Percentiles rank a stretch among this genome's conserved stretches.
phyloP scores from a whole-genome alignment of 2,888 invertebrate genomes.

The Andrena praecox region DNA sequence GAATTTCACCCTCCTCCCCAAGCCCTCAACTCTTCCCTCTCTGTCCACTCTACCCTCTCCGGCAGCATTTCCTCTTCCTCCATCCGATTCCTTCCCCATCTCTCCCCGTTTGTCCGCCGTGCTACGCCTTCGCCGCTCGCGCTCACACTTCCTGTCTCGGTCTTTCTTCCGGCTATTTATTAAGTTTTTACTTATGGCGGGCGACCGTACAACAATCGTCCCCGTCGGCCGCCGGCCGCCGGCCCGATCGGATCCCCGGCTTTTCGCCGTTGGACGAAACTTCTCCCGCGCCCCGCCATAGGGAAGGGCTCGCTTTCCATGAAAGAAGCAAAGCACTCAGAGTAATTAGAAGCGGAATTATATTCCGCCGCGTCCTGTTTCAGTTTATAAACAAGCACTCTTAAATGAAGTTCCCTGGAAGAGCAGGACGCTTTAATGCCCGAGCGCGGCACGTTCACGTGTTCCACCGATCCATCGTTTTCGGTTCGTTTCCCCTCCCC shows the following conservation, averaged over 20 bases:
- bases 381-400: conserved; percentile 83
- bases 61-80: conserved; percentile 2
- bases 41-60: conserved; percentile 15
- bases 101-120: conserved; percentile 26
- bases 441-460: conserved; percentile 66
- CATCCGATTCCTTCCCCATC: conserved; percentile 20
- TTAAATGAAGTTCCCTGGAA: conserved; percentile 80
- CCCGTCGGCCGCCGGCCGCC: conserved; percentile 25
- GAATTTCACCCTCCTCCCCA: conserved; percentile 67
- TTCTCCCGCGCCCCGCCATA: conserved; percentile 66
- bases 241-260: conserved; percentile 62
- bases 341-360: conserved; percentile 83
- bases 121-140: conserved; percentile 38
- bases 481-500: background rate
- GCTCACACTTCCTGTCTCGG: conserved; percentile 60
- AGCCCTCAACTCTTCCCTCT: conserved; percentile 50
- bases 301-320: conserved; percentile 73
- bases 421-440: conserved; percentile 70
- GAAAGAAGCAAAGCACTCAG: conserved; percentile 83
- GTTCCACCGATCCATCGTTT: conserved; percentile 42
- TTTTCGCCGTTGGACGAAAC: conserved; percentile 74
- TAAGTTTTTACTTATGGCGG: conserved; percentile 82
- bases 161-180: conserved; percentile 81
- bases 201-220: conserved; percentile 80
- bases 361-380: conserved; percentile 82